Conservation (phyloP, 2,888 invertebrate genomes). For the Zhuqinia jingwanae region DNA sequence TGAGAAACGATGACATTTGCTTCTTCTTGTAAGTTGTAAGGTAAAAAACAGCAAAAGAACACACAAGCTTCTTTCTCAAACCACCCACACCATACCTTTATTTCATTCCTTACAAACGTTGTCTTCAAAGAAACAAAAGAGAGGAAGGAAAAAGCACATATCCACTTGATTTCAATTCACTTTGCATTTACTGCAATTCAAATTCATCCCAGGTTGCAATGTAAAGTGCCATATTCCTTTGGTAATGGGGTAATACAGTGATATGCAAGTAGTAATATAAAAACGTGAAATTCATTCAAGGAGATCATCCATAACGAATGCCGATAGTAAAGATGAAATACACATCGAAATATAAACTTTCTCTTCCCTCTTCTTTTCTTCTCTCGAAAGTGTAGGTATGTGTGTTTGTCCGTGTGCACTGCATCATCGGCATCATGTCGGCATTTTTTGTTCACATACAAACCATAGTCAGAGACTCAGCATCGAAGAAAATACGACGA, state of each 20-base stretch:
- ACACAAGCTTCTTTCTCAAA: neutral
- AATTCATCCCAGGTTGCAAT: conserved; percentile 31
- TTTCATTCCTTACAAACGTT: neutral
- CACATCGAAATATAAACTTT: conserved; percentile 54
- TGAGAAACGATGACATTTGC: too few relatives aligned
- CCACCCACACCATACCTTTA: neutral
- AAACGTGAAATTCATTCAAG: conserved; percentile 14
- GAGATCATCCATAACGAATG: neutral
- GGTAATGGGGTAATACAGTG: neutral
- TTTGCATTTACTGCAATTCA: conserved; percentile 43
- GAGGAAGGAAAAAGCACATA: neutral
- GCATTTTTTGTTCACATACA: conserved; percentile 26
- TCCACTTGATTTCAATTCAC: conserved; percentile 56
- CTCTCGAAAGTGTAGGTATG: too few relatives aligned
- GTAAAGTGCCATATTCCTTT: neutral
- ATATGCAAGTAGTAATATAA: neutral
- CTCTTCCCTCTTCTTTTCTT: neutral
- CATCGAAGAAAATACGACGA: neutral
- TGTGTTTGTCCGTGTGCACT: too few relatives aligned
- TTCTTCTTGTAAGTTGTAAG: too few relatives aligned
- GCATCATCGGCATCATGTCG: neutral
- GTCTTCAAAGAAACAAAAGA: neutral
- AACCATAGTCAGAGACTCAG: neutral
- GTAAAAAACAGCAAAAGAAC: too few relatives aligned
- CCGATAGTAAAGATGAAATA: conserved; percentile 49